These are phyloP conservation scores for Julus scanicus DNA, from an alignment of 2,888 invertebrate genomes.

Conservation along the genomic window DNA sequence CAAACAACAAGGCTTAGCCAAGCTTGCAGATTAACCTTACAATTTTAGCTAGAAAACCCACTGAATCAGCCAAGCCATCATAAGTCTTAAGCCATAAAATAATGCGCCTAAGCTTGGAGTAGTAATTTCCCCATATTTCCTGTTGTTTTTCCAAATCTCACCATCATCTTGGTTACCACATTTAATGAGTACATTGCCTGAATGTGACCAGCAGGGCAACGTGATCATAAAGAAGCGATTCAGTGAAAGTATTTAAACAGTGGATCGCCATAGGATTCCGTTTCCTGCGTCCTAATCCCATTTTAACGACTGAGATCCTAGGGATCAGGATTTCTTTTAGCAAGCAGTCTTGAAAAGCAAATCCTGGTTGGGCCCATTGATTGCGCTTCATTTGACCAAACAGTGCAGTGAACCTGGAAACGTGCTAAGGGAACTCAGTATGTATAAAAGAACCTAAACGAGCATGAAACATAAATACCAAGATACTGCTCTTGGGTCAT, in stretches of 20 bases:
- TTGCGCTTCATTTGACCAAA: neutral
- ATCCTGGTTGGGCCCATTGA: neutral
- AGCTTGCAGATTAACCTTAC: no score
- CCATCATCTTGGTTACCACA: neutral
- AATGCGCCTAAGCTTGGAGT: neutral
- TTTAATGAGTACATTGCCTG: neutral
- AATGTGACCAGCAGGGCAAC: neutral
- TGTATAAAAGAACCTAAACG: neutral
- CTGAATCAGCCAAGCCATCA: neutral
- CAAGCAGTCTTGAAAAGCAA: slow-evolving; percentile 19
- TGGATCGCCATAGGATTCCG: neutral
- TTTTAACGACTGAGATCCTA: neutral
- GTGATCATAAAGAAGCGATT: neutral
- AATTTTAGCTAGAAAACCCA: neutral
- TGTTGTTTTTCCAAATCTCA: neutral
- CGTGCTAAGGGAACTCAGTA: neutral
- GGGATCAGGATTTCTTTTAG: neutral
- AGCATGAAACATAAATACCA: neutral
- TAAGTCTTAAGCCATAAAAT: neutral
- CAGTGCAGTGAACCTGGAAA: neutral
- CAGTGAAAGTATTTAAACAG: neutral
- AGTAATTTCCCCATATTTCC: neutral
- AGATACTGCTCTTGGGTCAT: neutral
- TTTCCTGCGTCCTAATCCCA: neutral
- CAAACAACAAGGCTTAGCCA: no score